Percentiles rank a stretch among this genome's conserved stretches.
phyloP scores from a whole-genome alignment of 2,797 vertebrate genomes.

The Eospalax fontanierii region DNA sequence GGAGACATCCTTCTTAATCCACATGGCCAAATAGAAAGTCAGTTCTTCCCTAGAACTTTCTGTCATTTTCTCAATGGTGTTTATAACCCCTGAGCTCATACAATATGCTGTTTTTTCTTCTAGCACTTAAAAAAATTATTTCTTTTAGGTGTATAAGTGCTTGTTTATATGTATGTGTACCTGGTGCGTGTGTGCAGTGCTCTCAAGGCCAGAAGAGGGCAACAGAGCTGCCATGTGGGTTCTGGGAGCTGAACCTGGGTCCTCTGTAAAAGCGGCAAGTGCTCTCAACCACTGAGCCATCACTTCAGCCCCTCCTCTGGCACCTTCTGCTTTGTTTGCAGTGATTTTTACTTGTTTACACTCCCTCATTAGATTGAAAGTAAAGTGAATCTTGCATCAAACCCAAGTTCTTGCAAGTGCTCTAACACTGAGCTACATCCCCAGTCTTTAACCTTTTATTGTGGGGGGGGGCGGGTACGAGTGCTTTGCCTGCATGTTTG shows the following conservation, averaged over 20 bases:
- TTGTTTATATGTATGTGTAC: too few species aligned
- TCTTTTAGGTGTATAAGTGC: too few species aligned
- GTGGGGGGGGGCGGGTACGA: neutral
- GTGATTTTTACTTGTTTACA: slow-evolving; percentile 41
- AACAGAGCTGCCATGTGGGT: too few species aligned
- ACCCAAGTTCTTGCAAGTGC: neutral
- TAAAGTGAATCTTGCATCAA: neutral
- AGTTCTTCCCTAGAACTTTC: slow-evolving; percentile 22
- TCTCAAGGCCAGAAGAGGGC: too few species aligned
- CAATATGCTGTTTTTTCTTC: slow-evolving; percentile 24
- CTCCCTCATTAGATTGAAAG: slow-evolving; percentile 40
- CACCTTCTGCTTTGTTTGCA: neutral
- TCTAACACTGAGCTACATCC: neutral
- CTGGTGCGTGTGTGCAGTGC: too few species aligned
- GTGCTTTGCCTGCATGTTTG: too few species aligned
- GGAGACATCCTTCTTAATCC: slow-evolving; percentile 67
- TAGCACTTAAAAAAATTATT: neutral
- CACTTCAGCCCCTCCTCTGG: too few species aligned
- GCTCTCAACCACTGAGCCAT: too few species aligned
- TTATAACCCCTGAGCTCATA: neutral
- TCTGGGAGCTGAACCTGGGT: too few species aligned
- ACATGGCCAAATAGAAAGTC: slow-evolving; percentile 16
- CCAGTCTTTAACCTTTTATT: neutral
- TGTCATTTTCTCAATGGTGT: slow-evolving; percentile 29
- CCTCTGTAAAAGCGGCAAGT: too few species aligned